Conservation (phyloP, 2,797 vertebrate genomes). For the Myotis myotis region DNA sequence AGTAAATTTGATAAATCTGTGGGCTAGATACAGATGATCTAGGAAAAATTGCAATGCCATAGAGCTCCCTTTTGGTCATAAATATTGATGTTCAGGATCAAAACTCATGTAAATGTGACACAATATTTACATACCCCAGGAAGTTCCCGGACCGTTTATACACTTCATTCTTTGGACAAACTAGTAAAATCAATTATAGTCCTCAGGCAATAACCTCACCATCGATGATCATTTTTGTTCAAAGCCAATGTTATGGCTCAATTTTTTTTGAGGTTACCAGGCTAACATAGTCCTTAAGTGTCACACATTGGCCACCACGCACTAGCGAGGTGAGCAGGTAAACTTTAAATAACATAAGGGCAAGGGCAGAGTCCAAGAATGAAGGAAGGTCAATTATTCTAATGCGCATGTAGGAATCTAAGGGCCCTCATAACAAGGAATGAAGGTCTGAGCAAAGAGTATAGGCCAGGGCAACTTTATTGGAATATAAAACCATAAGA, state of each 20-base stretch:
- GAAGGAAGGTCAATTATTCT: not conserved
- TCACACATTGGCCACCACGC: not conserved
- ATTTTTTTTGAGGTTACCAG: not conserved
- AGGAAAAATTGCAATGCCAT: slow-evolving; percentile 75
- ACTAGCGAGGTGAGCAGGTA: not conserved
- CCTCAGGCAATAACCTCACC: slow-evolving; percentile 27
- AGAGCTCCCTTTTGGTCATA: slow-evolving; percentile 66
- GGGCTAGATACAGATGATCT: slow-evolving; percentile 64
- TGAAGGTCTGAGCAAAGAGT: not conserved
- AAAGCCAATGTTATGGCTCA: slow-evolving; percentile 11
- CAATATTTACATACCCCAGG: slow-evolving; percentile 53
- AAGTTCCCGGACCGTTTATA: slow-evolving; percentile 56
- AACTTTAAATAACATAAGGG: not conserved
- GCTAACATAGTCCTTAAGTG: not conserved
- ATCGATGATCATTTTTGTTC: slow-evolving; percentile 50
- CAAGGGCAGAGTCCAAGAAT: not conserved
- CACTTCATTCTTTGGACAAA: slow-evolving; percentile 45
- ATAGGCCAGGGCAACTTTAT: not conserved
- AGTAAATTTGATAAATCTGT: slow-evolving; percentile 73
- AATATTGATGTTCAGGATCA: slow-evolving; percentile 73
- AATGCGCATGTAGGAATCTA: not conserved
- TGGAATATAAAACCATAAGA: not conserved
- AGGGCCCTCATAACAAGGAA: not conserved
- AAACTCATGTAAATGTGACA: slow-evolving; percentile 62
- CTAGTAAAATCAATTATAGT: slow-evolving; percentile 57